phyloP scores from a whole-genome alignment of 2,113 vertebrate species.

The Leucopsar rothschildi region DNA sequence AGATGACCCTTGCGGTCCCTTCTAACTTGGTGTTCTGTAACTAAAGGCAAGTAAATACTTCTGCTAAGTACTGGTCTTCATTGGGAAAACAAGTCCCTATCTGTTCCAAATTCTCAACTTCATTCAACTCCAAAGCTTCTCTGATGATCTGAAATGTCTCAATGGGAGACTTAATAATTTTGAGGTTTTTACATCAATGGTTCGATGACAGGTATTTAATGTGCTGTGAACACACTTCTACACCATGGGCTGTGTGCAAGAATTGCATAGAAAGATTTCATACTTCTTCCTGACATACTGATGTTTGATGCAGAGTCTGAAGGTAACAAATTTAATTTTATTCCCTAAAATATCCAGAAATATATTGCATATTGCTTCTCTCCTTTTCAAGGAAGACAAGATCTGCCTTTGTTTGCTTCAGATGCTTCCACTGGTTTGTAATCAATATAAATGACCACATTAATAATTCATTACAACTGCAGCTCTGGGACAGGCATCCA shows the following conservation, averaged over 20 bases:
- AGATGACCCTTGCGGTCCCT: not conserved
- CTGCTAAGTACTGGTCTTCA: not conserved
- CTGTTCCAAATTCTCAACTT: not conserved
- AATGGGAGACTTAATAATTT: not conserved
- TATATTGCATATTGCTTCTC: not conserved
- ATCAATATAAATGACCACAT: not conserved
- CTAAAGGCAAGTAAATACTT: not conserved
- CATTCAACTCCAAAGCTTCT: not conserved
- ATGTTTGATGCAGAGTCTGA: not conserved
- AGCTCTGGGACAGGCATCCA: not conserved
- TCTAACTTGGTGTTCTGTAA: not conserved
- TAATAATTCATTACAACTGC: not conserved
- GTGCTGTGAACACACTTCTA: rapidly evolving
- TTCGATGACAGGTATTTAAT: not conserved
- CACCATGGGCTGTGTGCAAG: not conserved
- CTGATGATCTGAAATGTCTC: not conserved
- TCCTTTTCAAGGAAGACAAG: not conserved
- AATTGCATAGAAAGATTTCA: not conserved
- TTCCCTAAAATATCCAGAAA: not conserved
- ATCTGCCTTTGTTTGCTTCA: not conserved
- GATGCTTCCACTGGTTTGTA: not conserved
- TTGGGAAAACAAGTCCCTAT: not conserved
- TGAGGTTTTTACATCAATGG: not conserved
- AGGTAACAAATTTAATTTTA: not conserved
- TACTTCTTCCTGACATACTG: not conserved